Base-by-base conservation (phyloP, 2,113 vertebrate species). In the Rattus rattus region DNA sequence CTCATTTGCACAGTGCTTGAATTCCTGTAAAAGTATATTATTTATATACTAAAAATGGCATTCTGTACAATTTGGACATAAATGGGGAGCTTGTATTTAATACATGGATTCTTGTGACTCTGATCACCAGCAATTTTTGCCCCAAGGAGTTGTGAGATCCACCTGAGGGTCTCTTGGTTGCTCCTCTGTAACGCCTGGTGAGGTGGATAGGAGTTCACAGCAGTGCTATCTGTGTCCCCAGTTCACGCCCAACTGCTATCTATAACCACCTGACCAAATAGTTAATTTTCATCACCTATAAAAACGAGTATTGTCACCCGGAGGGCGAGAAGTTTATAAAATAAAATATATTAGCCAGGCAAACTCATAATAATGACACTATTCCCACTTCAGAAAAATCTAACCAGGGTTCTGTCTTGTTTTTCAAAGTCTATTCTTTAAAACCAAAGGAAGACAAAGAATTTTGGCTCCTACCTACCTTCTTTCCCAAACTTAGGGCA, bases 21-120 rank as follows among this genome's bases (percentile, higher is more conserved):
- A 89, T 94, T 94, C 81, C 92, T 88, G 13, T 92, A 92, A 96
- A 94, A 84, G 30, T 28, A 0, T 77, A 20, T 59, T 69, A 86
- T 20, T 87, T 90, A 94, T 24, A 56, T 33, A 26, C 84, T 92
- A 2, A 26, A 83, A 43, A 92, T 80, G 87, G 39, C 63, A 94
- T 24, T 65, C 33, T 63, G 39, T 17, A 28, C 9, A n/a, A 52
- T 49, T 49, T 87, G 52, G 17, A 75, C 54, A 87, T 94, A 49
- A 81, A 20, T n/a, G 69, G 91, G 80, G 43, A 84, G 13, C 4
- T 91, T 86, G 0, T 87, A 87, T 81, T 87, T 96, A 90, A 96
- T 90, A 75, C 79, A 28, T 67, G 19, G 17, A 56, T 84, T 94
- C 3, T 56, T 59, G 8, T 36, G 13, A 2, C 14, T 1, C 2